A percentile compares a stretch with the other conserved stretches of the same genome.
phyloP scores from a whole-genome alignment of 2,888 invertebrate species.

The Oscheius myriophilus region DNA sequence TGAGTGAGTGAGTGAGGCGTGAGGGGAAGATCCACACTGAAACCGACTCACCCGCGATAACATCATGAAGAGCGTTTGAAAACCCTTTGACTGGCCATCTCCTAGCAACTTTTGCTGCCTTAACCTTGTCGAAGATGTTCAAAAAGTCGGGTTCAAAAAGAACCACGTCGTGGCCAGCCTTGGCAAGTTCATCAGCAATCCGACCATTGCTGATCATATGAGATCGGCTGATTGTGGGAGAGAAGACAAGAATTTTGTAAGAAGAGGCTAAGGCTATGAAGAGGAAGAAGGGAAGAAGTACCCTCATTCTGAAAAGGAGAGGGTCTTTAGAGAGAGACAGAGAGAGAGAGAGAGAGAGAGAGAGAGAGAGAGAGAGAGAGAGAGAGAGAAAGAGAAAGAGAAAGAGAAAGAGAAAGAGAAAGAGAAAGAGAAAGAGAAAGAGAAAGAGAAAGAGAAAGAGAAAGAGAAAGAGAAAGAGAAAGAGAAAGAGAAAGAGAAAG shows the following conservation, averaged over 20 bases:
- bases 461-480: no score
- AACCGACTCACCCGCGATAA: slow-evolving; percentile 6
- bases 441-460: no score
- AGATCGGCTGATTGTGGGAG: slow-evolving; percentile 44
- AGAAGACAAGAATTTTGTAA: slow-evolving; percentile 48
- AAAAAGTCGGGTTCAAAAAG: slow-evolving; percentile 49
- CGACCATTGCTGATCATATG: slow-evolving; percentile 58
- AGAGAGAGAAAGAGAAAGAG: no score
- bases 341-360: no score
- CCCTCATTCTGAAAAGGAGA: no score
- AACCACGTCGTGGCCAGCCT: slow-evolving; percentile 58
- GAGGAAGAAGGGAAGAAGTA: no score
- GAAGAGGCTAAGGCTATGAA: neutral
- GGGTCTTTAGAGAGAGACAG: no score
- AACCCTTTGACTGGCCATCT: slow-evolving; percentile 44
- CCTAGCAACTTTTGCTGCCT: slow-evolving; percentile 35
- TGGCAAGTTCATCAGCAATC: slow-evolving; percentile 57
- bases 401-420: no score
- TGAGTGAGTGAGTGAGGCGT: no score
- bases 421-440: no score
- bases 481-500: no score
- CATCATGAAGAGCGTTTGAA: slow-evolving; percentile 1
- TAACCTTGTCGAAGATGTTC: slow-evolving; percentile 38
- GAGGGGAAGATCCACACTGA: neutral
- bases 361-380: no score